Evolutionary conservation across 2,797 vertebrate genomes (phyloP), one percentile per base, ranked within the genome.

Genomic region (Percopsis omiscomaycus): DNA sequence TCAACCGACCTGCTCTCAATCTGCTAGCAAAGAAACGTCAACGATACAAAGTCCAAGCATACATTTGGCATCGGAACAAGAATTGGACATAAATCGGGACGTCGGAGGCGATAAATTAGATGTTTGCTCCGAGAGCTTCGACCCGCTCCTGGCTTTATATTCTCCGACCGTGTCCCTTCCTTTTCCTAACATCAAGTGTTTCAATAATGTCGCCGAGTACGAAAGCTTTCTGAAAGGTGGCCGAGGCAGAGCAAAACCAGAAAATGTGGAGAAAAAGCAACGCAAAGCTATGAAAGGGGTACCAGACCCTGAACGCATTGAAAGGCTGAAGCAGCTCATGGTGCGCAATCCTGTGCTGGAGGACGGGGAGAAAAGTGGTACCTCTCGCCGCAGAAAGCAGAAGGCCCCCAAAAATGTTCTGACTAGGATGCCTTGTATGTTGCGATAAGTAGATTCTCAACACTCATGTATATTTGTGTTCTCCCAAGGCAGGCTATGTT

Each of bases 171-270:
- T 95, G 12, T 80, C 83, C 12, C 86, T 98, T 8, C 96, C 96
- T 1, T 95, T 88, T 58, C 96, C 96, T 0, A 87, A 93, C 62
- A 90, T 95, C 6, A 95, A 91, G 45, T 94, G 94, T 82, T 97
- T 98, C 69, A 98, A 98, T 87, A 98, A 98, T 79, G 85, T 98
- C 59, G 93, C 97, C 0, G 94, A 93, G 56, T 98, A 98, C 69
- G 95, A 96, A 88, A 94, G 94, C 84, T 96, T 97, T 64, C 88
- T 96, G 59, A 87, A 74, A 68, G 91, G 94, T 2, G 94, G 94
- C 46, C 90, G 92, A 4, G 93, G 87, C 5, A 75, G 92, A 66
- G 86, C 91, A 27, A 93, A 92, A 61, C 91, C 92, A 2, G 89
- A 93, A 73, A 93, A 92, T 11, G 90, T 92, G 66, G 91, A 92